Evolutionary conservation across 2,797 vertebrate genomes (phyloP).

Genomic region (Babyrousa celebensis): DNA sequence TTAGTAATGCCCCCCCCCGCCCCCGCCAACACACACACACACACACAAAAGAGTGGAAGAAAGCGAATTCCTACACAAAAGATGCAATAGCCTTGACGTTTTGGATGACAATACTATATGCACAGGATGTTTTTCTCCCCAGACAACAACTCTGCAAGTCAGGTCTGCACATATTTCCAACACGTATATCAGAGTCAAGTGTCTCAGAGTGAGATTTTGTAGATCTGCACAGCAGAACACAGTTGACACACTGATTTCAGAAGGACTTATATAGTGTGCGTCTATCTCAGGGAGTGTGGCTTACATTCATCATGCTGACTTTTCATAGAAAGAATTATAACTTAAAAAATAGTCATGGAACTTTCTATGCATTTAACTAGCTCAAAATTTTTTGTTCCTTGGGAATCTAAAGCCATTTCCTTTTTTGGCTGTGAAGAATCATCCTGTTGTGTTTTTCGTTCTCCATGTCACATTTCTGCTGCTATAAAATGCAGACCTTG

Average conservation of each 20-base stretch:
- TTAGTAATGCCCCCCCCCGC: neutral
- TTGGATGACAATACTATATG: neutral
- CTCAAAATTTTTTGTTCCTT: constrained; percentile 1
- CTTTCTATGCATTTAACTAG: neutral
- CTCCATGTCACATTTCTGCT: neutral
- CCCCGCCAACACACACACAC: no score
- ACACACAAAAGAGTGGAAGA: neutral
- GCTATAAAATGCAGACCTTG: neutral
- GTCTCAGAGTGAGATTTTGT: constrained; percentile 23
- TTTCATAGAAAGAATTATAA: constrained; percentile 50
- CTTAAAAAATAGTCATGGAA: constrained; percentile 34
- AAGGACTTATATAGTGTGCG: neutral
- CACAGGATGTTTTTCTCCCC: neutral
- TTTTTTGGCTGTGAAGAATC: neutral
- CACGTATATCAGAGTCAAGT: constrained; percentile 4
- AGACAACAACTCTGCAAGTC: neutral
- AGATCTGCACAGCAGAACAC: neutral
- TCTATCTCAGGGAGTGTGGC: neutral
- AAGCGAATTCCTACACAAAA: constrained; percentile 21
- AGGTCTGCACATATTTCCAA: neutral
- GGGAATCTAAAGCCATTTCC: neutral
- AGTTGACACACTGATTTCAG: constrained; percentile 37
- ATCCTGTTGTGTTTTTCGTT: neutral
- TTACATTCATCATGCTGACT: constrained; percentile 22
- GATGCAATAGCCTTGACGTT: neutral